Evolutionary conservation across 2,888 invertebrate species (phyloP), one percentile per base, ranked within the genome.

Genomic region (Leptinotarsa haldemani): DNA sequence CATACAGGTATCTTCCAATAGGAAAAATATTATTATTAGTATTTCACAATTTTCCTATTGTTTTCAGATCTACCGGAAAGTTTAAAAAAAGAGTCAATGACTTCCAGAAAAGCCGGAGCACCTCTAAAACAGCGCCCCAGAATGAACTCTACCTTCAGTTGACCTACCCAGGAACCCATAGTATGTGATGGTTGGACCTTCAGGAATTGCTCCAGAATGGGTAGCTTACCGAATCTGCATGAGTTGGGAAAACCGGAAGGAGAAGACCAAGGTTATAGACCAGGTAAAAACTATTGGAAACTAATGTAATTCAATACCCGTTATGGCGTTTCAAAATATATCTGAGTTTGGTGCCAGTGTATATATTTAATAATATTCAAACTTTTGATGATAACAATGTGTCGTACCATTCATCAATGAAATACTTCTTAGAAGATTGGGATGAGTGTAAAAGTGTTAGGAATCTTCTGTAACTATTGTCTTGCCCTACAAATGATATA

Each of bases 221-320:
- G 92, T 70, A 92, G 92, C 81, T 84, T 92, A 82, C 92, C 92
- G 78, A 92, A 92, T 86, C 85, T 92, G 74, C 92, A 92, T 83
- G 91, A 92, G 82, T 87, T 92, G 83, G 90, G 90, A 47, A 85
- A 82, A 77, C 80, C 81, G 47, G 84, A 82, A 18, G 78, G 77
- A n/a, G 69, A 67, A 22, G 74, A 80, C 47, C 75, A 75, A 64
- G 70, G 77, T 4, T 79, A 74, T 48, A 79, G 65, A 50, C 79
- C 77, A 74, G 79, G 79, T 79, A 70, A 74, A 47, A 18, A 18
- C 12, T 18, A n/a, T 25, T 25, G 16, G 0, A 22, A 7, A 52
- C 30, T 20, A 9, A n/a, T 25, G n/a, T 50, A 50, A 30, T 30
- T 30, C 30, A 30, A 30, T 30, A 30, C 30, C 25, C 0, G 25